A percentile compares a stretch with the other conserved stretches of the same genome.
Evolutionary conservation across 1,140 invertebrate species (phyloP).

Genomic region (Tetragnatha versicolor): DNA sequence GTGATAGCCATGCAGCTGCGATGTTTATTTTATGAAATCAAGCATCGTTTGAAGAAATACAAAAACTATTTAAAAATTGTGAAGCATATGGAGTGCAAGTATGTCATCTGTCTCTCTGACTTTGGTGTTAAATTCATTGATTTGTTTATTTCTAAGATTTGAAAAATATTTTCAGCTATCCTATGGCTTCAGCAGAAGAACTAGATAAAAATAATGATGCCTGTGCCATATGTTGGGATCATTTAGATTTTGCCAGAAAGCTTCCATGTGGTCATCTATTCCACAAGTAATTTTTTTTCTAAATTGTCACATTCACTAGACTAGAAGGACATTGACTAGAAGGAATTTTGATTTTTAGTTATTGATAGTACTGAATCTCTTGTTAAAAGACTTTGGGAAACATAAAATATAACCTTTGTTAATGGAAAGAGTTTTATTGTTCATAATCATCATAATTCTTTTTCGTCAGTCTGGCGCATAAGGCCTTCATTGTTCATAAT

Average conservation of each 20-base stretch:
- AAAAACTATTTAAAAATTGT: constrained; percentile 83
- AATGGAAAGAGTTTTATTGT: too few relatives aligned
- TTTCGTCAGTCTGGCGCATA: too few relatives aligned
- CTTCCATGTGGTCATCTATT: constrained; percentile 89
- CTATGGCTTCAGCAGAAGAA: constrained; percentile 81
- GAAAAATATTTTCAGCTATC: constrained; percentile 72
- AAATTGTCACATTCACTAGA: too few relatives aligned
- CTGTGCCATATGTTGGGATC: constrained; percentile 94
- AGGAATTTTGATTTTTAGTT: too few relatives aligned
- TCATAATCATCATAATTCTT: too few relatives aligned
- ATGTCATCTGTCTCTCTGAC: constrained; percentile 59
- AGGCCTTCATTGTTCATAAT: too few relatives aligned
- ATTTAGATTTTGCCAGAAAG: constrained; percentile 83
- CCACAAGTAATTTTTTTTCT: constrained; percentile 86
- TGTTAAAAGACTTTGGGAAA: too few relatives aligned
- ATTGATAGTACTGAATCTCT: too few relatives aligned
- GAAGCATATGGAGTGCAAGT: constrained; percentile 84
- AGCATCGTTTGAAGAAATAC: constrained; percentile 80
- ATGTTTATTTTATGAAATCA: constrained; percentile 84
- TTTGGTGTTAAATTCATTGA: background rate
- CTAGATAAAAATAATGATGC: constrained; percentile 77
- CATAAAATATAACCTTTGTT: too few relatives aligned
- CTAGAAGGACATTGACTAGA: too few relatives aligned
- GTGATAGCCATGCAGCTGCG: constrained; percentile 85
- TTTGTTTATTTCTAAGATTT: background rate